Conservation (phyloP, 2,888 invertebrate genomes). For the Drosophila monieri region DNA sequence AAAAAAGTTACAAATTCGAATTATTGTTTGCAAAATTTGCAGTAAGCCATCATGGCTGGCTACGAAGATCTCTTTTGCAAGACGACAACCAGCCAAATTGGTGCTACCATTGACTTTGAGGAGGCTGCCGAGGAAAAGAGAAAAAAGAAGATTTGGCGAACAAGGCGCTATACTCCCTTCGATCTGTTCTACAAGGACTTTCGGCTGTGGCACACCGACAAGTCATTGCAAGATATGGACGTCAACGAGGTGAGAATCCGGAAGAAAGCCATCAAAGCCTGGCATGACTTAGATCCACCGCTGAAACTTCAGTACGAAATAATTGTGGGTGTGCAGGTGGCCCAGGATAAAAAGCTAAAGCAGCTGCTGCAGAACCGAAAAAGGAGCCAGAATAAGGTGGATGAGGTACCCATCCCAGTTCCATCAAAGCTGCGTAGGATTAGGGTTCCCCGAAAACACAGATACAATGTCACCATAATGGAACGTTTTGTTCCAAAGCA, state of each 20-base stretch:
- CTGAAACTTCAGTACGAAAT: background rate
- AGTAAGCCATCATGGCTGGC: background rate
- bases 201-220: background rate
- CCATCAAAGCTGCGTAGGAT: no score
- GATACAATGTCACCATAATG: background rate
- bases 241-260: background rate
- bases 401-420: background rate
- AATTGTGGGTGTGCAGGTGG: background rate
- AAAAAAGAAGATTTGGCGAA: no score
- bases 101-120: background rate
- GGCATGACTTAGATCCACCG: background rate
- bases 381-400: background rate
- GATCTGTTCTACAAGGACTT: background rate
- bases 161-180: background rate
- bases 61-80: background rate
- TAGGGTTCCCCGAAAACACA: background rate
- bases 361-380: background rate
- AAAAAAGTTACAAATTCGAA: background rate
- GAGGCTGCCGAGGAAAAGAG: background rate
- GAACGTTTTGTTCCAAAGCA: background rate
- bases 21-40: slow-evolving; percentile 11
- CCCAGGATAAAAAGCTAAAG: background rate
- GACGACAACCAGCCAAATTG: slow-evolving; percentile 5
- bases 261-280: background rate
- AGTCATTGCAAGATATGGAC: background rate